These are phyloP conservation scores for Drosophila parabipectinata DNA, from an alignment of 1,140 invertebrate species.

Conservation along the genomic window DNA sequence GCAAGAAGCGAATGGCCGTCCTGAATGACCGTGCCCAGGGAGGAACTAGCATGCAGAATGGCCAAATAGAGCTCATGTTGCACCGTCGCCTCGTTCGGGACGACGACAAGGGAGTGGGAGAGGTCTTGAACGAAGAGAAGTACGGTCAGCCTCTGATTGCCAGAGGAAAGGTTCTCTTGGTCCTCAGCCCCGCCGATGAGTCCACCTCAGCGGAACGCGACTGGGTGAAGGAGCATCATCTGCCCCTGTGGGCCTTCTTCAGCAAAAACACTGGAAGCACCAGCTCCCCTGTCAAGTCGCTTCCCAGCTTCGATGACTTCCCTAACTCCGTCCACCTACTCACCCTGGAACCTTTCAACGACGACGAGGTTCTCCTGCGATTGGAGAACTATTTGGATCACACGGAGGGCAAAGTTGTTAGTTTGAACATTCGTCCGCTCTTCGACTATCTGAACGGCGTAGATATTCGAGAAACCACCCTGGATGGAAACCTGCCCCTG, in stretches of 20 bases:
- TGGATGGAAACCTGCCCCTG: constrained; percentile 67
- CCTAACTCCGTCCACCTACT: constrained; percentile 92
- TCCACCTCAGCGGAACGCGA: constrained; percentile 39
- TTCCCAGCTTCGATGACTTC: constrained; percentile 63
- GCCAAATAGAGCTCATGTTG: constrained; percentile 92
- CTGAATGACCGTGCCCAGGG: constrained; percentile 95
- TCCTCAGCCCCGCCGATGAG: constrained; percentile 84
- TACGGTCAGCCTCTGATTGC: constrained; percentile 91
- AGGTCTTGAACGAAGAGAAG: constrained; percentile 95
- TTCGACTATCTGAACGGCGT: constrained; percentile 48
- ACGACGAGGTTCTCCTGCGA: constrained; percentile 89
- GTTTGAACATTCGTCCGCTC: constrained; percentile 59
- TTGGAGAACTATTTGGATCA: constrained; percentile 95
- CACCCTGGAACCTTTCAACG: constrained; percentile 93
- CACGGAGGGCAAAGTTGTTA: constrained; percentile 87
- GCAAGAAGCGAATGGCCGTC: constrained; percentile 86
- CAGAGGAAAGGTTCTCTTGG: constrained; percentile 89
- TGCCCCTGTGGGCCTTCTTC: constrained; percentile 77
- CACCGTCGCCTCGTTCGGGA: constrained; percentile 94
- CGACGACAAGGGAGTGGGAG: constrained; percentile 96
- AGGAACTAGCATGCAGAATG: constrained; percentile 90
- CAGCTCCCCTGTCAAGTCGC: constrained; percentile 35
- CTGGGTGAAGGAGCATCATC: constrained; percentile 55
- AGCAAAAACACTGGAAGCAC: constrained; percentile 57
- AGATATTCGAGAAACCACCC: constrained; percentile 68